Evolutionary conservation across 2,113 vertebrate species (phyloP), one percentile per base, ranked within the genome.

Genomic region (Pomatostomus ruficeps): DNA sequence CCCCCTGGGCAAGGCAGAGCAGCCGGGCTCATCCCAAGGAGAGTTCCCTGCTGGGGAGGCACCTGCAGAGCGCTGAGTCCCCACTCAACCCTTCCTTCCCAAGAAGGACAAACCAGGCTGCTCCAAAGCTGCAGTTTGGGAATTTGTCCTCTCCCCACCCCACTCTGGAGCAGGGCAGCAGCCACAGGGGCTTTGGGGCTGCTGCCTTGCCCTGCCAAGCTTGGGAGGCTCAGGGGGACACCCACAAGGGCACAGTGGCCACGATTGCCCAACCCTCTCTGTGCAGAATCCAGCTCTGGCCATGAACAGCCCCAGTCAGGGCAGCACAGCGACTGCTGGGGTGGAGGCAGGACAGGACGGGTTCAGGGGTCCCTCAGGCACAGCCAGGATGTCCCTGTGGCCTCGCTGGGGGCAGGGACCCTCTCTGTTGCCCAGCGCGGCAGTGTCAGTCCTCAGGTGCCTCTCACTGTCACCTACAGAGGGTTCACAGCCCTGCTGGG

Each of bases 341-440:
- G 23, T 0, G 1, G 38, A 46, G 59, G 29, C 3, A 21, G 51
- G 61, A 38, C 4, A 17, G 61, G 57, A 68, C 0, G 1, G 51
- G 29, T 19, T 51, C 20, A 10, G n/a, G 42, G 1, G 42, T 65
- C 68, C 63, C 84, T 43, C 3, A 1, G 17, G 40, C 66, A 26
- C 0, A 5, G 71, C 20, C 15, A 42, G 59, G 49, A 17, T 1
- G 0, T 28, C 22, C 57, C 65, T 2, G 11, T 35, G 33, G 71
- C n/a, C 33, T 52, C 0, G 0, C 24, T 20, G 80, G 38, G 22
- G 52, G 46, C 61, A 46, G 58, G 61, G 57, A 63, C 17, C 26
- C 42, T 36, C 58, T 49, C 40, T 55, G 62, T 40, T 42, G n/a
- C 18, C 4, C 1, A 16, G 0, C 8, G 35, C 3, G 0, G 68